phyloP scores from a whole-genome alignment of 2,888 invertebrate genomes.

The Oscheius sp. region DNA sequence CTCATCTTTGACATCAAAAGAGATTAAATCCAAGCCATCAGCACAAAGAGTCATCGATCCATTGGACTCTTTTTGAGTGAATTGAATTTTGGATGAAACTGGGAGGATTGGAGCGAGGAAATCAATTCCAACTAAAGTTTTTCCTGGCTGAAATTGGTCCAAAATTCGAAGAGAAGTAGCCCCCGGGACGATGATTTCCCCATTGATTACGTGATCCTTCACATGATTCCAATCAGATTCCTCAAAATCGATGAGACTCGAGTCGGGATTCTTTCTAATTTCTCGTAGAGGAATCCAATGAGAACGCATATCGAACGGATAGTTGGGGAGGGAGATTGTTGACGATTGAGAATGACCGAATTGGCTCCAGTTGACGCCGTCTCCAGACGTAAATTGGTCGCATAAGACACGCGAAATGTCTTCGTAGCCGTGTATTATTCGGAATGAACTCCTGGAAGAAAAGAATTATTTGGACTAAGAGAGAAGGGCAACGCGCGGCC shows the following conservation, averaged over 20 bases:
- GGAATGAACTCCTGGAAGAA: conserved; percentile 6
- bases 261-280: neutral
- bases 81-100: conserved; percentile 17
- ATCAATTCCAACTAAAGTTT: conserved; percentile 35
- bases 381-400: neutral
- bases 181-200: conserved; percentile 48
- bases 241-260: conserved; percentile 31
- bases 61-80: conserved; percentile 28
- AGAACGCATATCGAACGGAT: conserved; percentile 42
- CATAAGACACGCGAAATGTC: neutral
- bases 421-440: neutral
- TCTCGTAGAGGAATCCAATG: conserved; percentile 40
- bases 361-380: conserved; percentile 21
- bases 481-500: too few species aligned
- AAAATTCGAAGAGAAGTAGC: conserved; percentile 47
- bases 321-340: conserved; percentile 38
- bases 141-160: conserved; percentile 3
- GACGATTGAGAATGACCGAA: neutral
- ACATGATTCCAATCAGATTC: conserved; percentile 42
- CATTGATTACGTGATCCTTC: conserved; percentile 46
- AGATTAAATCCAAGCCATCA: conserved; percentile 37
- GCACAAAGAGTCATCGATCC: conserved; percentile 25
- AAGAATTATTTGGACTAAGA: neutral
- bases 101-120: conserved; percentile 44
- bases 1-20: conserved; percentile 19